Evolutionary conservation across 2,113 vertebrate species (phyloP).

Genomic region (Butorides virescens): DNA sequence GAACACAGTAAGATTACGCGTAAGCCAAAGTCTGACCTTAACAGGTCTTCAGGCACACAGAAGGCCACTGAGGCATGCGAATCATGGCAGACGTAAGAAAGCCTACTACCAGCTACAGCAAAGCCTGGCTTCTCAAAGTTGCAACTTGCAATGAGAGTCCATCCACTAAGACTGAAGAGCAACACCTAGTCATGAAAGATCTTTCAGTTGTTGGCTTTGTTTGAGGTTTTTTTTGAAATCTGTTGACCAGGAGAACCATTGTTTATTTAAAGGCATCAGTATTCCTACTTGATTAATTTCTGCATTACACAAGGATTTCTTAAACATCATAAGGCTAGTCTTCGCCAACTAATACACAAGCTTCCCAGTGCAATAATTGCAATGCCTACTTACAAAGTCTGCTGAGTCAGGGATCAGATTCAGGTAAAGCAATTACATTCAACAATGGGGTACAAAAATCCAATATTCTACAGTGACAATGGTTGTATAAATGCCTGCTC

Average conservation of each 20-base stretch:
- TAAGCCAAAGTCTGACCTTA: background rate
- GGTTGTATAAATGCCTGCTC: background rate
- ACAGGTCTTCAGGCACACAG: background rate
- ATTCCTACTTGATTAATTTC: background rate
- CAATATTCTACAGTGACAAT: background rate
- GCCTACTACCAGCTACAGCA: background rate
- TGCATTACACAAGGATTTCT: background rate
- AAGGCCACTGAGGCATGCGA: rapidly evolving
- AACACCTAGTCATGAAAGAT: background rate
- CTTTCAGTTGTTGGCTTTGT: background rate
- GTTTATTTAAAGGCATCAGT: background rate
- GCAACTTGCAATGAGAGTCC: background rate
- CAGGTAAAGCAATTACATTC: background rate
- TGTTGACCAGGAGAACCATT: background rate
- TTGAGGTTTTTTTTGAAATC: background rate
- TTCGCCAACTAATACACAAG: background rate
- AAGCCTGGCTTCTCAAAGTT: background rate
- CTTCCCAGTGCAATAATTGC: background rate
- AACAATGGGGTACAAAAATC: background rate
- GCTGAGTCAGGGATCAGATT: background rate
- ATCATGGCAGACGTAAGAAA: background rate
- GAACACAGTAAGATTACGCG: background rate
- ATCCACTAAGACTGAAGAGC: background rate
- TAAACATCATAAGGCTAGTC: rapidly evolving
- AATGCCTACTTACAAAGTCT: background rate